Conservation (phyloP, 2,113 vertebrate genomes). For the Lophotis ruficrista region DNA sequence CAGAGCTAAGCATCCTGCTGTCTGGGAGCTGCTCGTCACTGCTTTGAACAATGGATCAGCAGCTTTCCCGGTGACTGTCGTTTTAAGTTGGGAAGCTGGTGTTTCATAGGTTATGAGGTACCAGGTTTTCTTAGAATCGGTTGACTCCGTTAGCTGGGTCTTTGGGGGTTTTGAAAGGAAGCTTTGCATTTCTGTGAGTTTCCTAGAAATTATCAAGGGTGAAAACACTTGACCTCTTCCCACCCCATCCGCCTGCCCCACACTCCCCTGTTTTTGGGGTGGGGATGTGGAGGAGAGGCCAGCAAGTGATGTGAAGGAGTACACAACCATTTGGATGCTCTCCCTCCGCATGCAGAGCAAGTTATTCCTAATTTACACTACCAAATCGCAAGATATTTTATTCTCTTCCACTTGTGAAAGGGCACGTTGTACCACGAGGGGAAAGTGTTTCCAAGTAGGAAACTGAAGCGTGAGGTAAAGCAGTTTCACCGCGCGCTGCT, state of each 20-base stretch:
- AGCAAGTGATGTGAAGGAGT: fast-evolving
- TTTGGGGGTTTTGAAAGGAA: not conserved
- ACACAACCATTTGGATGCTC: fast-evolving
- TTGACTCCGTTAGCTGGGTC: not conserved
- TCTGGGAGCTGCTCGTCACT: too few relatives aligned
- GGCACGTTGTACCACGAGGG: fast-evolving
- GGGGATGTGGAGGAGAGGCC: not conserved
- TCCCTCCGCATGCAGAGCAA: not conserved
- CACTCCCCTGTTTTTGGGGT: not conserved
- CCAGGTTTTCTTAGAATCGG: not conserved
- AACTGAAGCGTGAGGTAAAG: not conserved
- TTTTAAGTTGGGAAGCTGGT: not conserved
- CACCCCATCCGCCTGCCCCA: not conserved
- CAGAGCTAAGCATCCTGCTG: not conserved
- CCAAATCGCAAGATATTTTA: fast-evolving
- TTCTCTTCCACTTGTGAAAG: not conserved
- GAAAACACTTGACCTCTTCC: fast-evolving
- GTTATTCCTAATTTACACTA: fast-evolving
- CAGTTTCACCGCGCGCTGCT: fast-evolving
- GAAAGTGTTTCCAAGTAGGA: not conserved
- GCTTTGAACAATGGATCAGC: too few relatives aligned
- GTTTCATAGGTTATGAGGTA: fast-evolving
- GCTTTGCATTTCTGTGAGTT: fast-evolving
- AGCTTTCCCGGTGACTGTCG: not conserved
- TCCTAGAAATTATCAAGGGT: not conserved